Evolutionary conservation across 2,797 vertebrate species (phyloP).

Genomic region (Pteronotus mesoamericanus): DNA sequence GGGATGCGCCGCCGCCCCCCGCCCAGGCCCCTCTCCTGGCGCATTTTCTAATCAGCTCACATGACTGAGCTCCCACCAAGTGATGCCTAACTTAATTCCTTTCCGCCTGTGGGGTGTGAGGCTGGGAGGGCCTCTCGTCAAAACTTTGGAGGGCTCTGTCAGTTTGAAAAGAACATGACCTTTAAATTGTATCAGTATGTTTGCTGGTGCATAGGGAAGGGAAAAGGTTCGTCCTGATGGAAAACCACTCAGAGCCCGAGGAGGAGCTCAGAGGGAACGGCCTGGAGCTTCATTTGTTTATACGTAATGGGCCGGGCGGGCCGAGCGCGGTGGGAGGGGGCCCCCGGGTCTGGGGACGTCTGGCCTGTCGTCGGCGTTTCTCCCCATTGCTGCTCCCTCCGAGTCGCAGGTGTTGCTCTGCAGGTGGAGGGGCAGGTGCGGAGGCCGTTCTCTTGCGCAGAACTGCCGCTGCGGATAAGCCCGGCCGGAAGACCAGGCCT

Average conservation of each 20-base stretch:
- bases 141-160: conserved; percentile 98
- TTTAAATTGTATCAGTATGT: conserved; percentile 99
- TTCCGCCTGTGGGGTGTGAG: conserved; percentile 86
- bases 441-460: neutral
- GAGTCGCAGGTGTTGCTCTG: neutral
- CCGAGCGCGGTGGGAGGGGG: neutral
- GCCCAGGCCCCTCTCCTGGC: conserved; percentile 77
- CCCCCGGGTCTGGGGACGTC: neutral
- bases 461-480: neutral
- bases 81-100: conserved; percentile 92
- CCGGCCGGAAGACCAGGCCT: neutral
- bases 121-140: conserved; percentile 95
- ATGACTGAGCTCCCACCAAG: conserved; percentile 88
- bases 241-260: conserved; percentile 84
- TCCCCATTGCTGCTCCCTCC: neutral
- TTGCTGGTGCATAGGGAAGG: conserved; percentile 97
- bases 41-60: conserved; percentile 91
- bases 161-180: conserved; percentile 99
- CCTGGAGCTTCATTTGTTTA: conserved; percentile 84
- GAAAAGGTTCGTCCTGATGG: conserved; percentile 92
- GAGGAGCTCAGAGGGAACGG: conserved; percentile 85
- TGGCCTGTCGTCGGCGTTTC: neutral
- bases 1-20: conserved; percentile 80
- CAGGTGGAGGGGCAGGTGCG: neutral
- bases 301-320: conserved; percentile 75